Evolutionary conservation across 1,140 invertebrate species (phyloP).

Genomic region (Lepidurus packardi): DNA sequence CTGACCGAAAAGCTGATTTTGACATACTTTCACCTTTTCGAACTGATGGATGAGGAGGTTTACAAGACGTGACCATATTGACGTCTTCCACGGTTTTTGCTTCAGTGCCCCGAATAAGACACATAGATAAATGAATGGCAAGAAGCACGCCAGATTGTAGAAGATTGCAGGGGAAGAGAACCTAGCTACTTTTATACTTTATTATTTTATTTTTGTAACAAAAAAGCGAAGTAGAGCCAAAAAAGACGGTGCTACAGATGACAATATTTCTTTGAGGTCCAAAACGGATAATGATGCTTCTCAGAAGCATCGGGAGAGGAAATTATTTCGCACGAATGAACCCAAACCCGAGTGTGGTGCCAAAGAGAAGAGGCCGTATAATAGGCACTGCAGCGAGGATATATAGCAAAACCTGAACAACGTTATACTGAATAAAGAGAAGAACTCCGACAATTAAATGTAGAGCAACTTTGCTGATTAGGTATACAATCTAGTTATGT

Average conservation of each 20-base stretch:
- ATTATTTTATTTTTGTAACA: no score
- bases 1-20: conserved; percentile 10
- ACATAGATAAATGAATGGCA: neutral
- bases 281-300: conserved; percentile 2
- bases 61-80: conserved; percentile 21
- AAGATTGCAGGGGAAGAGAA: neutral
- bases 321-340: conserved; percentile 8
- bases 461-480: no score
- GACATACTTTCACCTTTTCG: conserved; percentile 12
- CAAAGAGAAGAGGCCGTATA: neutral
- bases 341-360: neutral
- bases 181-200: neutral
- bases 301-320: conserved; percentile 1
- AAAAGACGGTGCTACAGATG: neutral
- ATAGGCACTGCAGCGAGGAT: neutral
- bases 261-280: neutral
- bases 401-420: no score
- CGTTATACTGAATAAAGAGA: no score
- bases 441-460: no score
- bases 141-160: neutral
- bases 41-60: neutral
- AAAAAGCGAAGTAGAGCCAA: neutral
- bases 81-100: neutral
- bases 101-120: conserved; percentile 10
- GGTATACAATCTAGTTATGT: no score